Conservation (phyloP, 23 tunicate species). For the Oikopleura albicans region DNA sequence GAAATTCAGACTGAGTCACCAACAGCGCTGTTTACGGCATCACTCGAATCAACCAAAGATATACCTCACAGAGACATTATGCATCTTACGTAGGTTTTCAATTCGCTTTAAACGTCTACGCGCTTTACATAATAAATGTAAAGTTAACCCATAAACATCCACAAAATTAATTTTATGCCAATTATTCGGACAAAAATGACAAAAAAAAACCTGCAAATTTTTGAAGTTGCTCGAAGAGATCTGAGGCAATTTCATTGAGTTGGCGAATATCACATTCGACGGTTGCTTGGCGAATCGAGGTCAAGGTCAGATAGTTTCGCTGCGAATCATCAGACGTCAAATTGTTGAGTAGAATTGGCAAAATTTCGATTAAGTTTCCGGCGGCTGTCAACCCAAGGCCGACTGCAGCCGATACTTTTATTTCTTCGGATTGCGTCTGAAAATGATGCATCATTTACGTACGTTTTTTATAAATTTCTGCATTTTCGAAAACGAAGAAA, state of each 20-base stretch:
- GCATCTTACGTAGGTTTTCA: no score
- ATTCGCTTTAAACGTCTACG: no score
- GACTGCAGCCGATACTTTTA: slow-evolving; percentile 77
- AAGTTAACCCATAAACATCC: no score
- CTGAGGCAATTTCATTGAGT: not conserved
- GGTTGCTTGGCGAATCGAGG: slow-evolving; percentile 5
- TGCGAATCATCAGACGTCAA: slow-evolving; percentile 19
- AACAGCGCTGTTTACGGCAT: no score
- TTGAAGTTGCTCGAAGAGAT: not conserved
- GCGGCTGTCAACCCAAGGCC: slow-evolving; percentile 54
- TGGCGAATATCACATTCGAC: not conserved
- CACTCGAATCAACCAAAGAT: no score
- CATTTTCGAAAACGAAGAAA: no score
- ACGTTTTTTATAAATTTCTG: no score
- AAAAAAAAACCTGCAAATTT: not conserved
- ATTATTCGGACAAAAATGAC: no score
- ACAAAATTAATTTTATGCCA: no score
- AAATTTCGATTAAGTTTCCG: slow-evolving; percentile 70
- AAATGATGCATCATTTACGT: slow-evolving; percentile 54
- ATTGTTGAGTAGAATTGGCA: slow-evolving; percentile 64
- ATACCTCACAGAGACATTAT: no score
- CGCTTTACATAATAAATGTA: no score
- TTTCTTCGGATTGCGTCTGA: slow-evolving; percentile 48
- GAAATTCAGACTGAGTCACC: no score
- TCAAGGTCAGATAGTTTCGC: not conserved